Conservation (phyloP, 2,113 vertebrate genomes). For the Apaloderma vittatum region DNA sequence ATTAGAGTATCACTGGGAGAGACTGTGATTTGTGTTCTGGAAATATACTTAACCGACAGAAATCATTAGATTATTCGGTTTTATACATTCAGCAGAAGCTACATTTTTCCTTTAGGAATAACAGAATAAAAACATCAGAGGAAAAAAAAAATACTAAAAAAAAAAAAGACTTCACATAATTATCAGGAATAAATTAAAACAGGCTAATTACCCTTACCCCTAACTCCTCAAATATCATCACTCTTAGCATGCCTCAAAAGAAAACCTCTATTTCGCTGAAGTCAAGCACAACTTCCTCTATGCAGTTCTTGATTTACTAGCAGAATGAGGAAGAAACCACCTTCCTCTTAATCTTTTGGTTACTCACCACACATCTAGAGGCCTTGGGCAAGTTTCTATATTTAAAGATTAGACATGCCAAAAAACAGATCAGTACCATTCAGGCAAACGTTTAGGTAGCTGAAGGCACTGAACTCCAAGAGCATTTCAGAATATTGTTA, state of each 20-base stretch:
- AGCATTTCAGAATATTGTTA: background rate
- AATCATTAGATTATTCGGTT: background rate
- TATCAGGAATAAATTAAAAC: background rate
- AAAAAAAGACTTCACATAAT: background rate
- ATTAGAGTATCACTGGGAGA: background rate
- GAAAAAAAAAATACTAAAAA: background rate
- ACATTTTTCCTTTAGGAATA: background rate
- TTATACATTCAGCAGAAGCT: background rate
- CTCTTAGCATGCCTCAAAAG: background rate
- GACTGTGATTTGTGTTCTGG: background rate
- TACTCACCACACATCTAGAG: background rate
- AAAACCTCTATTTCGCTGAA: background rate
- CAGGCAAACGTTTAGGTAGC: background rate
- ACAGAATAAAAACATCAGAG: background rate
- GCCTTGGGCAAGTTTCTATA: background rate
- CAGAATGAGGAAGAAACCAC: background rate
- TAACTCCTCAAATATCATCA: background rate
- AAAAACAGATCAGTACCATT: background rate
- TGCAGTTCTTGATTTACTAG: background rate
- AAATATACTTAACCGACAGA: background rate
- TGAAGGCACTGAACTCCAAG: background rate
- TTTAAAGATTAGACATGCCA: background rate
- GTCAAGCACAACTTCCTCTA: background rate
- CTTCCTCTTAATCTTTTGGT: background rate
- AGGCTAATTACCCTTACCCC: background rate